These are phyloP conservation scores for Pyrrhia umbra DNA, from an alignment of 2,888 invertebrate species.

Conservation along the genomic window DNA sequence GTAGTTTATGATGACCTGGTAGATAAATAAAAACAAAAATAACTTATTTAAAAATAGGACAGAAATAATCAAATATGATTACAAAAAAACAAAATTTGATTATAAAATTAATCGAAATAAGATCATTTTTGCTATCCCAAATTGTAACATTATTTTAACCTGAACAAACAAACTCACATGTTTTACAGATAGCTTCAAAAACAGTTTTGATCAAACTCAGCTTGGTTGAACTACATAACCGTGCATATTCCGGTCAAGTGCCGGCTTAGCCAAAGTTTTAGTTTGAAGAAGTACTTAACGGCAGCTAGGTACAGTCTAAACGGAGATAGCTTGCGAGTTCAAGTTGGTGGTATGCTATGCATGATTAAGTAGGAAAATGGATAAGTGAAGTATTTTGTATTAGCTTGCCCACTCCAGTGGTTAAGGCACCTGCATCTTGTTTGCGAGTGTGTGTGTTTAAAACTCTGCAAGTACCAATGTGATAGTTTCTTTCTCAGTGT, in stretches of 20 bases:
- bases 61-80: too few species aligned
- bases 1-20: too few species aligned
- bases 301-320: conserved; percentile 9
- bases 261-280: conserved; percentile 36
- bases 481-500: too few species aligned
- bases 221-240: conserved; percentile 10
- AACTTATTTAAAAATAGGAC: too few species aligned
- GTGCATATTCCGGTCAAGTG: conserved; percentile 42
- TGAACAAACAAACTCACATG: conserved; percentile 6
- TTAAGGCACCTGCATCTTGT: too few species aligned
- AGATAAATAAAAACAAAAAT: too few species aligned
- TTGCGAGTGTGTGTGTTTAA: too few species aligned
- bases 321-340: conserved; percentile 1
- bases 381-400: conserved; percentile 4
- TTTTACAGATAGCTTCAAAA: background rate
- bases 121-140: too few species aligned
- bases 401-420: background rate
- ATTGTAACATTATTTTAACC: background rate
- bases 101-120: too few species aligned
- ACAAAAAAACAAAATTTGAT: too few species aligned
- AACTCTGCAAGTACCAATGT: too few species aligned
- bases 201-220: conserved; percentile 22
- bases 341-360: conserved; percentile 12
- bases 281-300: conserved; percentile 52
- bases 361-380: conserved; percentile 15